Evolutionary conservation across 1,140 invertebrate genomes (phyloP).

Genomic region (Pentalonia nigronervosa): DNA sequence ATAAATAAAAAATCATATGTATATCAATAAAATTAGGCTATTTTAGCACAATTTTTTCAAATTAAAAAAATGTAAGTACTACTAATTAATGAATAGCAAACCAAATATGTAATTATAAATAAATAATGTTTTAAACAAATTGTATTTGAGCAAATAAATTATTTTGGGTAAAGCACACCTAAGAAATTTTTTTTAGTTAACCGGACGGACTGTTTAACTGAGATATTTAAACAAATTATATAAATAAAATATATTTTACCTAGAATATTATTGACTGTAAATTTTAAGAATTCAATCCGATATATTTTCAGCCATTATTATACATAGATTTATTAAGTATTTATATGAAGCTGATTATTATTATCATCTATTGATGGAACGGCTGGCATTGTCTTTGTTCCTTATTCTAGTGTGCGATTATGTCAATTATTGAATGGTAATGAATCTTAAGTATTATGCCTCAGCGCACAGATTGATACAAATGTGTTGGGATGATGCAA

Average conservation of each 20-base stretch:
- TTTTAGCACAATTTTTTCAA: neutral
- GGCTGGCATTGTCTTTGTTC: conserved; percentile 19
- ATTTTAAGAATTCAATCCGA: neutral
- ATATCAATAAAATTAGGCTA: neutral
- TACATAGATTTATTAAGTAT: neutral
- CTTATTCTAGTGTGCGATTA: conserved; percentile 41
- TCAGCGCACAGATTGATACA: conserved; percentile 61
- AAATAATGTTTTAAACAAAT: conserved; percentile 41
- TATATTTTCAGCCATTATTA: neutral
- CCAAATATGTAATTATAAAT: conserved; percentile 49
- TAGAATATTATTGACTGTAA: conserved; percentile 14
- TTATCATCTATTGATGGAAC: neutral
- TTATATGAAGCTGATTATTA: conserved; percentile 52
- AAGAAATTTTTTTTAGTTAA: neutral
- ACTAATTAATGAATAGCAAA: conserved; percentile 44
- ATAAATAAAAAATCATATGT: neutral
- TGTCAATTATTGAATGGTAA: neutral
- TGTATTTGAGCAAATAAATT: conserved; percentile 56
- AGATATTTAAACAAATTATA: conserved; percentile 42
- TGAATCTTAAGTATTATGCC: conserved; percentile 60
- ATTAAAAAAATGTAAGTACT: conserved; percentile 35
- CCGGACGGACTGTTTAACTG: conserved; percentile 50
- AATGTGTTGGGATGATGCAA: conserved; percentile 66
- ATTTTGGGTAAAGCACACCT: conserved; percentile 52
- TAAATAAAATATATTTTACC: conserved; percentile 20